Evolutionary conservation across 2,888 invertebrate genomes (phyloP).

Genomic region (Latheticus oryzae): DNA sequence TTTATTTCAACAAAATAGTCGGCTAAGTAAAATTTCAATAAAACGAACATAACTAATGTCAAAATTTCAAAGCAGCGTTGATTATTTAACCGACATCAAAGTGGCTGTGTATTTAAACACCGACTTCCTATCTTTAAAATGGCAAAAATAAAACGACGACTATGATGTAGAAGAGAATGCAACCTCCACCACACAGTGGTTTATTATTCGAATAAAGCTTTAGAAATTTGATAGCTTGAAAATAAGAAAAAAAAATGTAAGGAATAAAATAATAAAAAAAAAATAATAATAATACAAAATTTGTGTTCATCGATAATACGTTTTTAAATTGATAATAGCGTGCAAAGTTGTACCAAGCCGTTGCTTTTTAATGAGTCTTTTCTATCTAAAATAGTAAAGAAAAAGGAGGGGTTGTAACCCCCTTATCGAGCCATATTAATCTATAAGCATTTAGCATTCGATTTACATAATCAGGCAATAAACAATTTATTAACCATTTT

Average conservation of each 20-base stretch:
- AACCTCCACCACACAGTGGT: constrained; percentile 1
- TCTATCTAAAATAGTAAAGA: constrained; percentile 57
- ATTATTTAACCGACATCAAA: constrained; percentile 27
- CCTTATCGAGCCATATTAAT: constrained; percentile 51
- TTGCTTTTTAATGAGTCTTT: constrained; percentile 55
- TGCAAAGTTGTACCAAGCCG: constrained; percentile 55
- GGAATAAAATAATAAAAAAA: constrained; percentile 7
- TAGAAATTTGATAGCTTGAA: constrained; percentile 49
- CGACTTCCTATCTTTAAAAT: constrained; percentile 34
- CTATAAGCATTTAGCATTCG: constrained; percentile 47
- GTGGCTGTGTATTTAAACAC: constrained; percentile 21
- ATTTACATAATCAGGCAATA: constrained; percentile 51
- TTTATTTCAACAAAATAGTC: no score
- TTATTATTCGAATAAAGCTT: constrained; percentile 26
- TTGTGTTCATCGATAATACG: constrained; percentile 12
- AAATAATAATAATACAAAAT: constrained; percentile 12
- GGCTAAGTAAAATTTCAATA: no score
- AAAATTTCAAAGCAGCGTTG: neutral
- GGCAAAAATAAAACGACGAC: constrained; percentile 17
- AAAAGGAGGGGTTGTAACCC: constrained; percentile 47
- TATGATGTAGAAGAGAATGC: no score
- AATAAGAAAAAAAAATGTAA: constrained; percentile 22
- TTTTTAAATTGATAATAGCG: constrained; percentile 45
- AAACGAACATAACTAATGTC: neutral
- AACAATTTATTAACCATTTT: constrained; percentile 49